Conservation (phyloP, 2,797 vertebrate genomes). For the Anolis apletophallus region DNA sequence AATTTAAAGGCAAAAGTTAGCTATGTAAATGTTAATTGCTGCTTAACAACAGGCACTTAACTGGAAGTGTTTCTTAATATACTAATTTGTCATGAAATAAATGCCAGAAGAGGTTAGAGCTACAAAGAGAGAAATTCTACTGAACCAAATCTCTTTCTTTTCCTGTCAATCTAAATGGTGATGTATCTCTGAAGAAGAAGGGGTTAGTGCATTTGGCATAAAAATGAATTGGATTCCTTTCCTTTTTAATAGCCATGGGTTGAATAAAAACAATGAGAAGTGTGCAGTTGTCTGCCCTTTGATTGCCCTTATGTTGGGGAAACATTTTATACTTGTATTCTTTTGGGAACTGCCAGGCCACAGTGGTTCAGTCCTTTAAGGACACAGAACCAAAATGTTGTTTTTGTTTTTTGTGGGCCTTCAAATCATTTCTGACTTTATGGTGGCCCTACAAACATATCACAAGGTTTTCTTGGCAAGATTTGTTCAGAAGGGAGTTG, state of each 20-base stretch:
- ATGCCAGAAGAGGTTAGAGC: constrained; percentile 39
- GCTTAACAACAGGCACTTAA: constrained; percentile 51
- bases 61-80: constrained; percentile 44
- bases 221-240: constrained; percentile 28
- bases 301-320: neutral
- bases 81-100: constrained; percentile 56
- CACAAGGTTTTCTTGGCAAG: too few relatives aligned
- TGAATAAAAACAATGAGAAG: constrained; percentile 38
- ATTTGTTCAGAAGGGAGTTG: too few relatives aligned
- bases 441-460: too few relatives aligned
- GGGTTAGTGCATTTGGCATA: neutral
- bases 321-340: constrained; percentile 8
- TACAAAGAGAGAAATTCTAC: constrained; percentile 31
- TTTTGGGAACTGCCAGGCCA: neutral
- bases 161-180: neutral
- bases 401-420: too few relatives aligned
- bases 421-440: too few relatives aligned
- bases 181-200: constrained; percentile 18
- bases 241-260: constrained; percentile 16
- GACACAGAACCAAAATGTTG: constrained; percentile 3
- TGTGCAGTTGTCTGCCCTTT: neutral
- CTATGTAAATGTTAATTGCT: constrained; percentile 46
- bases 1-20: constrained; percentile 37
- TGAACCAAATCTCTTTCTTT: neutral
- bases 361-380: constrained; percentile 11